Conservation (phyloP, 2,113 vertebrate species). For the Gymnocephalus cernua region DNA sequence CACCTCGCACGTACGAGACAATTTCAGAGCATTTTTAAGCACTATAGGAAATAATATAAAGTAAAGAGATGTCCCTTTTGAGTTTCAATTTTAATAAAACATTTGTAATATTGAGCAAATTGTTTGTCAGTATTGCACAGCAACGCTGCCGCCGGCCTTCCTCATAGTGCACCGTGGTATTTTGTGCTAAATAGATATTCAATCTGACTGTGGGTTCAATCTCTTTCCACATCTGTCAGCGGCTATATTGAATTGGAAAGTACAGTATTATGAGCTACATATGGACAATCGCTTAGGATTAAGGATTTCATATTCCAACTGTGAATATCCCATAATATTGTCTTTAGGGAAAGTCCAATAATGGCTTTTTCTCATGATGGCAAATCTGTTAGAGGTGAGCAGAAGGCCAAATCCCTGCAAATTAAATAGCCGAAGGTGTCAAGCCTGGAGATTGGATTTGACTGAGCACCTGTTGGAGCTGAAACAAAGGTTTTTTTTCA, state of each 20-base stretch:
- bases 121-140: neutral
- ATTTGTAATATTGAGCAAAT: neutral
- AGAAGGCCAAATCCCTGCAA: slow-evolving; percentile 30
- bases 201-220: slow-evolving; percentile 32
- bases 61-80: neutral
- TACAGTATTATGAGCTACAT: slow-evolving; percentile 34
- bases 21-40: slow-evolving; percentile 9
- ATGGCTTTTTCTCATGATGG: slow-evolving; percentile 18
- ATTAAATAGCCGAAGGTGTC: slow-evolving; percentile 19
- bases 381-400: slow-evolving; percentile 46
- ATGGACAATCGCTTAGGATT: slow-evolving; percentile 54
- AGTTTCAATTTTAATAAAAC: neutral
- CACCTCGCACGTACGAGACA: neutral
- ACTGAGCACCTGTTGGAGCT: slow-evolving; percentile 15
- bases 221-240: slow-evolving; percentile 46
- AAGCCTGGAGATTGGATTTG: slow-evolving; percentile 29
- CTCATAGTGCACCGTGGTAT: neutral
- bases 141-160: neutral
- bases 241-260: slow-evolving; percentile 31
- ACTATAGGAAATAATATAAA: neutral
- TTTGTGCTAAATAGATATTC: slow-evolving; percentile 43
- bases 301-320: slow-evolving; percentile 54
- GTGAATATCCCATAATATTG: slow-evolving; percentile 38
- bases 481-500: slow-evolving; percentile 12
- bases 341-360: slow-evolving; percentile 39